A percentile compares a stretch with the other conserved stretches of the same genome.
These are phyloP conservation scores for Drosophila suboccidentalis DNA, from an alignment of 2,888 invertebrate species.

Conservation along the genomic window DNA sequence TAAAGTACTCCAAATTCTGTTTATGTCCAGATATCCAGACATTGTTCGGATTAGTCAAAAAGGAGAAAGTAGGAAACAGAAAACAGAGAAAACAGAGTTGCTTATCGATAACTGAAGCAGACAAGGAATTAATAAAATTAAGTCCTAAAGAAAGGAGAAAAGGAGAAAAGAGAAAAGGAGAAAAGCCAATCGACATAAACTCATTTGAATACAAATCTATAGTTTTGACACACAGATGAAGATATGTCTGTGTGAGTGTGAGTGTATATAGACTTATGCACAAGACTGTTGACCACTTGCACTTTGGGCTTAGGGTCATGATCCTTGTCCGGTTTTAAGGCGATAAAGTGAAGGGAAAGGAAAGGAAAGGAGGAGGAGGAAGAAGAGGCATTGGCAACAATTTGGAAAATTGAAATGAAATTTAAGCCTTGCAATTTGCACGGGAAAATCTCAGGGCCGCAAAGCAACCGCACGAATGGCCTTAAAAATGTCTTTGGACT, in stretches of 20 bases:
- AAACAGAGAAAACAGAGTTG: no score
- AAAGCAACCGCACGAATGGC: constrained; percentile 64
- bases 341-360: no score
- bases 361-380: neutral
- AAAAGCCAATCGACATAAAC: constrained; percentile 4
- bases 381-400: constrained; percentile 38
- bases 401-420: constrained; percentile 75
- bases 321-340: constrained; percentile 22
- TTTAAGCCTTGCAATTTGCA: constrained; percentile 77
- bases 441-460: constrained; percentile 64
- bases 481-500: constrained; percentile 73
- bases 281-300: constrained; percentile 51
- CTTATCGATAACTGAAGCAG: neutral
- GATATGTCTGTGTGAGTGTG: neutral
- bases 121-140: neutral
- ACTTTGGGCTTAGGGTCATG: constrained; percentile 40
- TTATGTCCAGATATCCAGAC: no score
- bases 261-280: neutral
- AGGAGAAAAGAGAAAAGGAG: neutral
- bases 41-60: no score
- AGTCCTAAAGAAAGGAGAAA: neutral
- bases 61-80: no score
- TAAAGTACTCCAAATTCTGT: no score
- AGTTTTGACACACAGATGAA: constrained; percentile 5
- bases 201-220: constrained; percentile 12